These are phyloP conservation scores for Cynopterus brachyotis DNA, from an alignment of 2,113 vertebrate genomes.

Conservation along the genomic window DNA sequence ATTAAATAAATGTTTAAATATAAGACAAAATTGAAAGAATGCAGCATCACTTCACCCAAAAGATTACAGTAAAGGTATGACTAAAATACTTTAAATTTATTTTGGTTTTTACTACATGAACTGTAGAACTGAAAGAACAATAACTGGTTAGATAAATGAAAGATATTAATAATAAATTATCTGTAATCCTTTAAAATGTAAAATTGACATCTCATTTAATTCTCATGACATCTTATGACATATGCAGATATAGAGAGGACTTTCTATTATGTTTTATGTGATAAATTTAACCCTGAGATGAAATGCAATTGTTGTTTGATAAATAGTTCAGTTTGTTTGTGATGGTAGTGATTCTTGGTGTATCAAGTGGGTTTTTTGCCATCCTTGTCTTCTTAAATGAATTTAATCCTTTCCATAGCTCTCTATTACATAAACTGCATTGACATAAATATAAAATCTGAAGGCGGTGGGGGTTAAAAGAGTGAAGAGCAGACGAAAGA, in stretches of 20 bases:
- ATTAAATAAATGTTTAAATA: constrained; percentile 30
- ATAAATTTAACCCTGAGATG: neutral
- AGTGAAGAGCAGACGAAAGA: neutral
- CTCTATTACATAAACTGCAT: neutral
- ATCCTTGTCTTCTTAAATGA: neutral
- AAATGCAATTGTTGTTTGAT: constrained; percentile 11
- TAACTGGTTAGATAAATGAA: neutral
- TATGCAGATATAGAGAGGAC: neutral
- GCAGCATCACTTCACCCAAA: neutral
- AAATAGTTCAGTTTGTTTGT: neutral
- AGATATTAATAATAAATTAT: neutral
- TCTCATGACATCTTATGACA: neutral
- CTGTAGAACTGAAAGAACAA: neutral
- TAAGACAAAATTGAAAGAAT: neutral
- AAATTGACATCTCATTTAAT: neutral
- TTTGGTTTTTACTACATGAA: constrained; percentile 23
- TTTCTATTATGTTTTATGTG: neutral
- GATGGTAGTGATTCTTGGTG: neutral
- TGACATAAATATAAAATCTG: neutral
- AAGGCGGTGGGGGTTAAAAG: neutral
- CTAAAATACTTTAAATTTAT: constrained; percentile 22
- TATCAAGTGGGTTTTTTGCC: neutral
- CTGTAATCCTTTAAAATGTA: neutral
- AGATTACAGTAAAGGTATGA: neutral
- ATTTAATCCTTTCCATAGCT: neutral